Evolutionary conservation across 2,797 vertebrate species (phyloP).

Genomic region (Kryptolebias ocellatus): DNA sequence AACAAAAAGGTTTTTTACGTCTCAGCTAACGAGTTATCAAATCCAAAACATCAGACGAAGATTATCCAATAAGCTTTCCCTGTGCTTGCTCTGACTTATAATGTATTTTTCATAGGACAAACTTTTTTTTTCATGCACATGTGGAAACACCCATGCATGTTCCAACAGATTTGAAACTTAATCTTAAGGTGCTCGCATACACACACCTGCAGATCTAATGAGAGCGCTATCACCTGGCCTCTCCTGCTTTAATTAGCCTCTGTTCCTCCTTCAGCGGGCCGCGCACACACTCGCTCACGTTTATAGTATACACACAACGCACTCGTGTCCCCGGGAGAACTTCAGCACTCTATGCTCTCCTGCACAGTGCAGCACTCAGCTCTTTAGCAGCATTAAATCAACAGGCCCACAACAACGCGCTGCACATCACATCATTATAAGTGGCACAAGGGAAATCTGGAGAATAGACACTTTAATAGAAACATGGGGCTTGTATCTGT

Average conservation of each 20-base stretch:
- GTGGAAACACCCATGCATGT: conserved; percentile 43
- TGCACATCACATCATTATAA: conserved; percentile 63
- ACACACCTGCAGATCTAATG: conserved; percentile 75
- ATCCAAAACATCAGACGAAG: too few relatives aligned
- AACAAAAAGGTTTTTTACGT: too few relatives aligned
- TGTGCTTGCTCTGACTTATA: too few relatives aligned
- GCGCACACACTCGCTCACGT: conserved; percentile 33
- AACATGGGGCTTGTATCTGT: conserved; percentile 34
- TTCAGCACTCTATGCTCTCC: conserved; percentile 60
- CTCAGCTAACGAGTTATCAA: too few relatives aligned
- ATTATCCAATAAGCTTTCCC: too few relatives aligned
- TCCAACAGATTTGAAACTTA: conserved; percentile 61
- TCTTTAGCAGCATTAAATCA: conserved; percentile 73
- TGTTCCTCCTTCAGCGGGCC: conserved; percentile 62
- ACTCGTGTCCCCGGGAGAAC: conserved; percentile 58
- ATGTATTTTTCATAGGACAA: too few relatives aligned
- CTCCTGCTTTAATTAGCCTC: conserved; percentile 77
- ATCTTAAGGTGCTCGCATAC: conserved; percentile 49
- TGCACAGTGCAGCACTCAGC: conserved; percentile 70
- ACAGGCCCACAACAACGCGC: conserved; percentile 61
- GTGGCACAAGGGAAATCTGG: conserved; percentile 66
- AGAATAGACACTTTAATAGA: conserved; percentile 53
- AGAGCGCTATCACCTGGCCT: conserved; percentile 74
- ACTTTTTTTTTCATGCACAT: conserved; percentile 5
- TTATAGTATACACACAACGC: conserved; percentile 62